Conservation (phyloP, 2,113 vertebrate genomes). For the Pycnonotus jocosus region DNA sequence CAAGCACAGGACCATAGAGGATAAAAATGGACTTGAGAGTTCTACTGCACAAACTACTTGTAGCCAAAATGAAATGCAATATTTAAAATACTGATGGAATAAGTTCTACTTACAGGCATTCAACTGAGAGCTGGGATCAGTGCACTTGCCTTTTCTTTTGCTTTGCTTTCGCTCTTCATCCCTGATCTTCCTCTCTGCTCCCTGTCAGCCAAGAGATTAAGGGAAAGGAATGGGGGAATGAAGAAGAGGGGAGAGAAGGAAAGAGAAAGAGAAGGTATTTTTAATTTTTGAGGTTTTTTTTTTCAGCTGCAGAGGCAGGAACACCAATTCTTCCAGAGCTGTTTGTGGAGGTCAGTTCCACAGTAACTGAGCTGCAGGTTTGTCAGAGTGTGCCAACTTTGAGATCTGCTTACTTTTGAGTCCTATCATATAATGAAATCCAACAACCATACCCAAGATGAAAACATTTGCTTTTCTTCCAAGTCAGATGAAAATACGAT, state of each 20-base stretch:
- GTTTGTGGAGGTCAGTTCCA: not conserved
- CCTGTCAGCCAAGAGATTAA: conserved; percentile 62
- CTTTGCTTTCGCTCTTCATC: conserved; percentile 98
- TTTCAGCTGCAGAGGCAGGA: not conserved
- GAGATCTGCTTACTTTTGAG: not conserved
- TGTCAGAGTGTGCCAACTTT: not conserved
- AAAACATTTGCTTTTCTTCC: not conserved
- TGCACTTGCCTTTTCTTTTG: conserved; percentile 93
- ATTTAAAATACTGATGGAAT: not conserved
- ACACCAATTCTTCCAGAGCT: not conserved
- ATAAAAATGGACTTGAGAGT: not conserved
- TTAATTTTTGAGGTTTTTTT: not conserved
- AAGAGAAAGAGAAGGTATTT: not conserved
- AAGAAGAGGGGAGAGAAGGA: not conserved
- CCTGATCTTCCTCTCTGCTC: conserved; percentile 96
- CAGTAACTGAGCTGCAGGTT: rapidly evolving
- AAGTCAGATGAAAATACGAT: not conserved
- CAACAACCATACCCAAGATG: not conserved
- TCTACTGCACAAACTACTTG: not conserved
- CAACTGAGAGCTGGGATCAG: conserved; percentile 75
- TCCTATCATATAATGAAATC: not conserved
- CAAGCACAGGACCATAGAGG: not conserved
- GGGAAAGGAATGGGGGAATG: not conserved
- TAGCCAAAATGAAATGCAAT: not conserved
- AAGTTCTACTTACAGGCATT: conserved; percentile 79